Base-by-base conservation (phyloP, 92 coral and sea anemone species). In the Epizoanthus fatuus region DNA sequence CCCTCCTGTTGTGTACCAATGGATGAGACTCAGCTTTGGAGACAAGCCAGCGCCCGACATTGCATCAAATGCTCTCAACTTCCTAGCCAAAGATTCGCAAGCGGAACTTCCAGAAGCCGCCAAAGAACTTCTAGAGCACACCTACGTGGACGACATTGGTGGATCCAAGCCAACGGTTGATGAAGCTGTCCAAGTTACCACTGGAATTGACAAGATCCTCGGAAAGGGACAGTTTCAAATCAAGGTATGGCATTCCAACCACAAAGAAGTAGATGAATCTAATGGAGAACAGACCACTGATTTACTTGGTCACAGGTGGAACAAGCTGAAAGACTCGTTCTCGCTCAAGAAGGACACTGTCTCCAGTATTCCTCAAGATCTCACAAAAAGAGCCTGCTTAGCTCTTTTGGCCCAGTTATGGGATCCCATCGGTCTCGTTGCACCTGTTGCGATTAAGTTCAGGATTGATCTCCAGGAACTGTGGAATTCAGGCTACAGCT, bases 31-130 rank as follows among this genome's bases (percentile, higher is more conserved):
- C 45, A 89, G 80, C 74, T 86, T 92, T 60, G 93, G 93, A 12
- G 91, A 92, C 84, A 92, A 92, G 75, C 93, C 95, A 69, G 90
- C 93, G 3, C 91, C 89, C 5, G 91, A 92, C 74, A 92, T 92
- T 60, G 95, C 89, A 12, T 12, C 86, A 15, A 81, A 81, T 19
- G 83, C 88, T 7, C 69, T 92, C 58, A 89, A 86, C 79, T 74
- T 64, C 55, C 69, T 89, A 47, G 89, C 93, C 16, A 90, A 93
- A 72, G 72, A 73, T 3, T 77, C 87, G 39, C 86, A 81, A 65
- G 75, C 16, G 3, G 89, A 86, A 15, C 47, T 69, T 58, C 91
- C 93, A 60, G 88, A 79, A 53, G 93, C 96, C 32, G 72, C 93
- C 68, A 74, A 68, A 63, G 91, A 92, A 71, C 88, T 92, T 14